phyloP scores from a whole-genome alignment of 2,113 vertebrate species.

The Piliocolobus tephrosceles region DNA sequence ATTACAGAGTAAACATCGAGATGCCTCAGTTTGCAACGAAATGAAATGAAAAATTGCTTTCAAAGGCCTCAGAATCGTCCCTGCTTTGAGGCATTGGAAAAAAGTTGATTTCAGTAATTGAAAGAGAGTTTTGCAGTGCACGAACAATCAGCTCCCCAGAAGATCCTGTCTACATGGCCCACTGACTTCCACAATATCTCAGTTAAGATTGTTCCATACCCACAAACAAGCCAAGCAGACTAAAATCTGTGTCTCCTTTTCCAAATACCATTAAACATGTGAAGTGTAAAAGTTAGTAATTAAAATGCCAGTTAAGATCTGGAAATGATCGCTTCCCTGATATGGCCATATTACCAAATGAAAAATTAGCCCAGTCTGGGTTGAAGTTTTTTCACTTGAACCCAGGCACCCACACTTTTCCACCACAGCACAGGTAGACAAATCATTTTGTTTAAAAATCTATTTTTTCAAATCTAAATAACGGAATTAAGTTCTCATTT shows the following conservation, averaged over 20 bases:
- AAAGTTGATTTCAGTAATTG: constrained; percentile 67
- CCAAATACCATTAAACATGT: background rate
- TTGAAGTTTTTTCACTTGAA: background rate
- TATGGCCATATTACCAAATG: background rate
- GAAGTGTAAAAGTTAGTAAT: background rate
- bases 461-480: constrained; percentile 7
- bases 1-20: background rate
- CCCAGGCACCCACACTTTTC: background rate
- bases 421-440: background rate
- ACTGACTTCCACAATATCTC: background rate
- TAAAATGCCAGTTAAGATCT: background rate
- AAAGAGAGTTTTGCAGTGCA: constrained; percentile 49
- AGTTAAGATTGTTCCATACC: background rate
- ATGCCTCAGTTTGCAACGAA: constrained; percentile 52
- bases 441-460: background rate
- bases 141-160: background rate
- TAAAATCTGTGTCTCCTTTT: background rate
- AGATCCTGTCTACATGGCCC: background rate
- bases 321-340: background rate
- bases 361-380: background rate
- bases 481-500: background rate
- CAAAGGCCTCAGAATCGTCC: constrained; percentile 32
- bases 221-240: background rate
- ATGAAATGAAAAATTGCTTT: constrained; percentile 47
- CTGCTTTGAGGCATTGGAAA: constrained; percentile 60